Evolutionary conservation across 2,113 vertebrate genomes (phyloP), one percentile per base, ranked within the genome.

Genomic region (Abramis brama): DNA sequence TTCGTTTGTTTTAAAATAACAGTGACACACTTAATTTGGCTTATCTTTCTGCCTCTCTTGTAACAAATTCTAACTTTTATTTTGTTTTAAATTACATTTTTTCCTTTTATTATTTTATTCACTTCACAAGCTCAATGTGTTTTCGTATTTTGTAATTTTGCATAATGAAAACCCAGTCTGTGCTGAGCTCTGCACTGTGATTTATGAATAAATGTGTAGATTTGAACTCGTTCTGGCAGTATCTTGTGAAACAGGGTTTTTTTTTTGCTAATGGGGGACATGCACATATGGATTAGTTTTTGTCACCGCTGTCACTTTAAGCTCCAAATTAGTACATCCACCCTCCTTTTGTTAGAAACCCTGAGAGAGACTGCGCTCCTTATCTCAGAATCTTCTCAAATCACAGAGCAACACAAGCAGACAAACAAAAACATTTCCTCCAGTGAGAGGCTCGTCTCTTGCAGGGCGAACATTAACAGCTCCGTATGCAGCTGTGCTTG

Each of bases 381-480:
- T 86, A 88, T 88, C 82, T 86, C 80, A 57, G 74, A 88, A 88
- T 86, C 87, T 82, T 70, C 80, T 88, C 77, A 84, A 86, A 62
- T 85, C 85, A 86, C 85, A 88, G 47, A 77, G 50, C 39, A 84
- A 81, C 76, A 84, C 59, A 80, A 50, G 73, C 68, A 84, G 75
- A 71, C 84, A 88, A 86, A 86, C 84, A 88, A 83, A 82, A 85
- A 79, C 84, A 86, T 74, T 88, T 84, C 68, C 84, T 80, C 76
- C 60, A 77, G 85, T 77, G 43, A 84, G 87, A 84, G 74, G 85
- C 82, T 76, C 75, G 85, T 86, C 82, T 88, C 85, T 88, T 83
- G 86, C 77, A 76, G 85, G 85, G 52, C 77, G 86, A 88, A 86
- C 87, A 88, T 86, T 86, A 88, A 66, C 85, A 84, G 85, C 47